These are phyloP conservation scores for Antechinus flavipes DNA, from an alignment of 2,113 vertebrate species.

Conservation along the genomic window DNA sequence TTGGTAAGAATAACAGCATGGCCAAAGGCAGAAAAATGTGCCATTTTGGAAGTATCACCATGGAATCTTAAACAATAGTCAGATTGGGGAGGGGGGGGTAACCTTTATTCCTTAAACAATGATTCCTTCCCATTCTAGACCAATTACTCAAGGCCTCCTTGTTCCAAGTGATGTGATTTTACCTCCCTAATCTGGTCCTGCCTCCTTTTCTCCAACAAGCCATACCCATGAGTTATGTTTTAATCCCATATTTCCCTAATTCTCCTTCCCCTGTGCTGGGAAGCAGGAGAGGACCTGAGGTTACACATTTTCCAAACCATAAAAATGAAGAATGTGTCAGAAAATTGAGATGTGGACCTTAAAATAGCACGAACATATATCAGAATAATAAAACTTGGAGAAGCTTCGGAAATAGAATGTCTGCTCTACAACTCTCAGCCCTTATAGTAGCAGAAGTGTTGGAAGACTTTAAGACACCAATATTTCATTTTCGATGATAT, in stretches of 20 bases:
- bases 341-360: slow-evolving; percentile 55
- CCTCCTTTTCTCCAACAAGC: background rate
- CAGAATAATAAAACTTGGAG: slow-evolving; percentile 65
- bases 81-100: background rate
- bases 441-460: background rate
- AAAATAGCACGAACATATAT: slow-evolving; percentile 57
- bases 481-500: slow-evolving; percentile 71
- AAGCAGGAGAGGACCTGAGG: slow-evolving; percentile 56
- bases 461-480: slow-evolving; percentile 40
- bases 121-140: background rate
- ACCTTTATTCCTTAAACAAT: background rate
- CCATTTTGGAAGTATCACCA: background rate
- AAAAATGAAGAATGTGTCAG: slow-evolving; percentile 65
- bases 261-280: slow-evolving; percentile 59
- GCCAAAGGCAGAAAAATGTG: background rate
- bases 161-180: background rate
- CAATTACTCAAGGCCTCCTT: background rate
- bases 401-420: slow-evolving; percentile 51
- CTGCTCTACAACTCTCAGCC: slow-evolving; percentile 44
- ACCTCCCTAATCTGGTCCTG: background rate
- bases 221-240: background rate
- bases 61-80: background rate
- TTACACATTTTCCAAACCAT: slow-evolving; percentile 62
- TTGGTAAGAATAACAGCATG: background rate
- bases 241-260: slow-evolving; percentile 9